Conservation (phyloP, 2,888 invertebrate species). For the Eristalinus aeneus region DNA sequence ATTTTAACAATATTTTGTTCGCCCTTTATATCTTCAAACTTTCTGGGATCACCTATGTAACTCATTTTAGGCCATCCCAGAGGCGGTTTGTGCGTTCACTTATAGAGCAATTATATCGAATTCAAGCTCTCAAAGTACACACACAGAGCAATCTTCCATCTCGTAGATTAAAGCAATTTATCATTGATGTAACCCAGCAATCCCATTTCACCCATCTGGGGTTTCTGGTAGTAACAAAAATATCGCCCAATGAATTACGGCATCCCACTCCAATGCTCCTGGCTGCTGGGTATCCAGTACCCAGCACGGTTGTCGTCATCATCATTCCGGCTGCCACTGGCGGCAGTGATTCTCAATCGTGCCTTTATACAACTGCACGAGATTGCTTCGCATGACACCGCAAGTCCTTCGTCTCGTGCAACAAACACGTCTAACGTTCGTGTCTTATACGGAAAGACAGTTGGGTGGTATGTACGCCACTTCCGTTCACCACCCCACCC, state of each 20-base stretch:
- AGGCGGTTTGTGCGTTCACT: conserved; percentile 3
- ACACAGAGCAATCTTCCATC: neutral
- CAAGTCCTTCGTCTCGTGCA: conserved; percentile 40
- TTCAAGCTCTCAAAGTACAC: neutral
- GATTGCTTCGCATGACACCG: conserved; percentile 60
- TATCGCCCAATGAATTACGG: conserved; percentile 46
- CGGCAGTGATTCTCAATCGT: conserved; percentile 45
- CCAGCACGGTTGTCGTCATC: conserved; percentile 1
- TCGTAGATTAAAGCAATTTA: conserved; percentile 31
- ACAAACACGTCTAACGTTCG: conserved; percentile 34
- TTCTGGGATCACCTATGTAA: neutral
- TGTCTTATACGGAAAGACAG: conserved; percentile 11
- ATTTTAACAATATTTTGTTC: neutral
- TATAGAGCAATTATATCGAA: conserved; percentile 18
- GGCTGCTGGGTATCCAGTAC: neutral
- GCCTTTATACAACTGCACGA: conserved; percentile 43
- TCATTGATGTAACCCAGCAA: neutral
- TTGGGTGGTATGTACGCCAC: neutral
- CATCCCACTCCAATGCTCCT: neutral
- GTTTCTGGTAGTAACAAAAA: conserved; percentile 22
- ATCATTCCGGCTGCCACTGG: conserved; percentile 11
- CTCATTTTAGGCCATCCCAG: neutral
- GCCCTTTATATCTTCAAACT: neutral
- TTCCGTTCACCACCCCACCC: neutral
- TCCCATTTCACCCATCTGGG: conserved; percentile 8